Percentiles rank a stretch among this genome's conserved stretches.
Evolutionary conservation across 1,140 invertebrate genomes (phyloP).

Genomic region (Artemia franciscana): DNA sequence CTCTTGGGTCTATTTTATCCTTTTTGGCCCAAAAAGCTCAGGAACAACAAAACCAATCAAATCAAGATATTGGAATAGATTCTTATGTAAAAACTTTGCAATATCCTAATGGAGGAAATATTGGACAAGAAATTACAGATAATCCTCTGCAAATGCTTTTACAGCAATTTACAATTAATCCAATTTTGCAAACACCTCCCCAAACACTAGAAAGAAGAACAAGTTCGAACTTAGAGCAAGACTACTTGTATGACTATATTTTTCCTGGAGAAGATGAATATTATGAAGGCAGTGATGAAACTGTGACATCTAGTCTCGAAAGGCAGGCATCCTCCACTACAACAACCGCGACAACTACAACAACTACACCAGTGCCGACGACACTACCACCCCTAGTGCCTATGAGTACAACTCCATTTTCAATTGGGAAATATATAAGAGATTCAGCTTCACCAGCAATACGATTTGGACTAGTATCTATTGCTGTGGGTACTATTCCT

Average conservation of each 20-base stretch:
- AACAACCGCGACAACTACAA: neutral
- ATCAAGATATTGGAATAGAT: too few species aligned
- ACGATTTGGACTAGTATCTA: neutral
- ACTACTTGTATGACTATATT: neutral
- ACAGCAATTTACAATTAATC: neutral
- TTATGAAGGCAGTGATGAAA: neutral
- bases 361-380: neutral
- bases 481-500: neutral
- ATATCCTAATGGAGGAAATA: too few species aligned
- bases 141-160: neutral
- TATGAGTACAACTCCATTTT: neutral
- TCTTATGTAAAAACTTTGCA: too few species aligned
- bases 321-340: neutral
- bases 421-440: neutral
- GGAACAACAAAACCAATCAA: neutral
- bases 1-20: neutral
- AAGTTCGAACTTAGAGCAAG: too few species aligned
- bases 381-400: neutral
- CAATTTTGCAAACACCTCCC: too few species aligned
- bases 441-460: neutral
- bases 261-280: neutral
- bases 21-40: neutral
- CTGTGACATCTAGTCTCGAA: neutral
- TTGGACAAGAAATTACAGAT: too few species aligned
- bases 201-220: too few species aligned